A percentile compares a stretch with the other conserved stretches of the same genome.
Evolutionary conservation across 2,888 invertebrate genomes (phyloP).

Genomic region (Parthenolecanium corni): DNA sequence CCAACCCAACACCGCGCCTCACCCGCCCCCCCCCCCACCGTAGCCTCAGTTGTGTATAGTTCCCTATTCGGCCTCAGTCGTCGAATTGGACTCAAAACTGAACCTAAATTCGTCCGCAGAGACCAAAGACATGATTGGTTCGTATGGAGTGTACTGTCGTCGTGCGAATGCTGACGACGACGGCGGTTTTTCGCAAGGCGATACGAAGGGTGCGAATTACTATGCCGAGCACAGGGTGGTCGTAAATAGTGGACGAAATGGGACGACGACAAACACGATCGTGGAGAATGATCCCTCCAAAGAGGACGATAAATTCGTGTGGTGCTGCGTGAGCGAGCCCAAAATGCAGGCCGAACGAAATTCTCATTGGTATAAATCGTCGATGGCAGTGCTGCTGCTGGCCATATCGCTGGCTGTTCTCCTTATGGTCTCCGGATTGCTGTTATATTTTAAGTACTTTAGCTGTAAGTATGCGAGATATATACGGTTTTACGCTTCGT

Average conservation of each 20-base stretch:
- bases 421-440: conserved; percentile 19
- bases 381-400: conserved; percentile 11
- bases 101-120: too few relatives aligned
- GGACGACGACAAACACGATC: conserved; percentile 21
- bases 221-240: conserved; percentile 5
- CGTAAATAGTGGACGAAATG: conserved; percentile 20
- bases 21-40: too few relatives aligned
- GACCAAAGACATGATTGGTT: conserved; percentile 26
- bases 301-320: conserved; percentile 12
- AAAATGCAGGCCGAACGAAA: conserved; percentile 12
- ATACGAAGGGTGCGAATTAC: not conserved
- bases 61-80: too few relatives aligned
- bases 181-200: conserved; percentile 10
- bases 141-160: conserved; percentile 21
- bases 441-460: conserved; percentile 19
- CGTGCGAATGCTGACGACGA: conserved; percentile 7
- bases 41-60: too few relatives aligned
- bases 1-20: too few relatives aligned
- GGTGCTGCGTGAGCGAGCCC: conserved; percentile 10
- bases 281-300: conserved; percentile 9
- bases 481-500: too few relatives aligned
- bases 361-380: conserved; percentile 26
- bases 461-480: conserved; percentile 11
- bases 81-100: too few relatives aligned
- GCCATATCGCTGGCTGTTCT: conserved; percentile 16